phyloP scores from a whole-genome alignment of 2,888 invertebrate genomes.

The Stegophylla sp. region DNA sequence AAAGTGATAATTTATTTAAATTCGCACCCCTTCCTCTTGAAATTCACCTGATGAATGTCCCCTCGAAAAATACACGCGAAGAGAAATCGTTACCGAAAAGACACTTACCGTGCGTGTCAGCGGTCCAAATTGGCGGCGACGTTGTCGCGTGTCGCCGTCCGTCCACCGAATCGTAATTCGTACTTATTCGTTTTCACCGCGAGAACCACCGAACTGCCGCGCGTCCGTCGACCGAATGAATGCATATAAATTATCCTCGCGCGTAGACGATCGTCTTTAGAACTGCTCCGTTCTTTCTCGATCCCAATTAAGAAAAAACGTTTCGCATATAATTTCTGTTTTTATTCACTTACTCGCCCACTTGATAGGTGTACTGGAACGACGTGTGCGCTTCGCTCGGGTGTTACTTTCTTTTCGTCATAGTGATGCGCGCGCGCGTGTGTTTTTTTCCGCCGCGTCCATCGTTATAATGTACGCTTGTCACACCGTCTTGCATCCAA shows the following conservation, averaged over 20 bases:
- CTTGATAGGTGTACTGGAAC: conserved; percentile 57
- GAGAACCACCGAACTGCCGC: conserved; percentile 22
- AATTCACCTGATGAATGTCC: no score
- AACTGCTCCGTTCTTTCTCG: conserved; percentile 10
- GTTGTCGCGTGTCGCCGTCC: no score
- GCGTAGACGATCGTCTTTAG: background rate
- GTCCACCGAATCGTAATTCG: no score
- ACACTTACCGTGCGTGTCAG: background rate
- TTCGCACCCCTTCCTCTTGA: no score
- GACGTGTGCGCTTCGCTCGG: background rate
- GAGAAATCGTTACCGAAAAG: no score
- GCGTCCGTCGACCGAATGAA: conserved; percentile 34
- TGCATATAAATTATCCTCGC: background rate
- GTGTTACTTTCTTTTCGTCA: conserved; percentile 56
- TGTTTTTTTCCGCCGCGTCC: conserved; percentile 8
- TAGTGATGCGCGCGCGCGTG: conserved; percentile 22
- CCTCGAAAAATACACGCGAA: background rate
- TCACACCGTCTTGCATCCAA: conserved; percentile 25
- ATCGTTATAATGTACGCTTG: background rate
- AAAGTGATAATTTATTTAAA: no score
- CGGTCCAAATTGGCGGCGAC: background rate
- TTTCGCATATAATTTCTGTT: conserved; percentile 7
- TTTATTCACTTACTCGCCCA: conserved; percentile 40
- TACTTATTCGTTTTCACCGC: no score
- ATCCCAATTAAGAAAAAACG: conserved; percentile 30